These are phyloP conservation scores for Synergus japonicus DNA, from an alignment of 2,888 invertebrate species.

Conservation along the genomic window DNA sequence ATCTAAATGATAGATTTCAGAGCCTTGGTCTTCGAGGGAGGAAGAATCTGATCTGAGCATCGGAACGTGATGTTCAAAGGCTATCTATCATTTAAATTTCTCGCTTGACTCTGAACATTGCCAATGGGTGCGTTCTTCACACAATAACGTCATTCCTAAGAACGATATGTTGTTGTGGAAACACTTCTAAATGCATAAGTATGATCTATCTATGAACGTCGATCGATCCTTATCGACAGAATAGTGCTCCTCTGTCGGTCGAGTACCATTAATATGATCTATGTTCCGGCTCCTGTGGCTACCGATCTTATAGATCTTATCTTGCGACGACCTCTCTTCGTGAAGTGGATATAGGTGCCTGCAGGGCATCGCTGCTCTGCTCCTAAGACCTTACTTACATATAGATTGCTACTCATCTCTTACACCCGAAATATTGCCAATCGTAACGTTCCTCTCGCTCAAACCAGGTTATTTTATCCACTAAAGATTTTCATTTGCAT, in stretches of 20 bases:
- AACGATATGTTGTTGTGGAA: conserved; percentile 38
- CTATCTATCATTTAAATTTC: conserved; percentile 29
- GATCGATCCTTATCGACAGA: conserved; percentile 50
- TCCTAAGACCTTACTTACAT: conserved; percentile 71
- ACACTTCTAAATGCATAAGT: conserved; percentile 44
- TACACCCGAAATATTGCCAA: conserved; percentile 46
- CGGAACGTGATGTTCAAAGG: neutral
- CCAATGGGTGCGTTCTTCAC: conserved; percentile 23
- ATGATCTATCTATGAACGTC: conserved; percentile 43
- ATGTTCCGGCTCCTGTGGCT: conserved; percentile 72
- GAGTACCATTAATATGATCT: conserved; percentile 75
- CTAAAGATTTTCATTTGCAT: conserved; percentile 52
- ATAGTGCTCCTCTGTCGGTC: conserved; percentile 44
- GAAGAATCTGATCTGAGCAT: neutral
- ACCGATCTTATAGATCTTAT: conserved; percentile 70
- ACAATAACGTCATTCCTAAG: conserved; percentile 43
- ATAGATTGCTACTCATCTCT: conserved; percentile 70
- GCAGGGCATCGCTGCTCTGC: conserved; percentile 45
- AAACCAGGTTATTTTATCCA: conserved; percentile 35
- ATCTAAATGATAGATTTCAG: neutral
- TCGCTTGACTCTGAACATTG: neutral
- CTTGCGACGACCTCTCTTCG: conserved; percentile 51
- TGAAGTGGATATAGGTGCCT: conserved; percentile 44
- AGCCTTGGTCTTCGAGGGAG: neutral
- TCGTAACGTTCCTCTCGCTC: conserved; percentile 30